Evolutionary conservation across 2,888 invertebrate species (phyloP), one percentile per base, ranked within the genome.

Genomic region (Silvanus unidentatus): DNA sequence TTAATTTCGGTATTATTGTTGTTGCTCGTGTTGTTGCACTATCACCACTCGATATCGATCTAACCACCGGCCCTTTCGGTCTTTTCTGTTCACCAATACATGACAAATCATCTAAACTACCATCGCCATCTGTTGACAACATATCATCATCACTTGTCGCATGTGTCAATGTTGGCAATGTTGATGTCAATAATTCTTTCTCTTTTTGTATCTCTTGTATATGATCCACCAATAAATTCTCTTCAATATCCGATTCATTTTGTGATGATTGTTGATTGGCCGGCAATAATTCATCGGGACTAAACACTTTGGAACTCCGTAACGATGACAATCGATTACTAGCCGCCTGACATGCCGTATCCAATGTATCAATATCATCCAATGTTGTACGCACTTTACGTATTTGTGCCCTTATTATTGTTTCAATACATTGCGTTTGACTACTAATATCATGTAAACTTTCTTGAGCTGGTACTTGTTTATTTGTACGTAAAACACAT

Each of bases 61-160:
- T 54, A 16, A 73, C 63, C 11, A 71, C 66, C 10, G 69, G 69
- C 16, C 64, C 60, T 38, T 62, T 60, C 16, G 62, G 58, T 48
- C 64, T 62, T 39, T 62, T 58, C 39, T 68, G 39, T n/a, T n/a
- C 32, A 16, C 64, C 66, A 44, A 71, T 64, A 53, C 68, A 70
- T n/a, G 70, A 69, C 37, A 73, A 64, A 71, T 83, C 82, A 66
- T 83, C 82, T 30, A 80, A 73, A 68, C 81, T 81, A 55, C 88
- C 88, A 66, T 88, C 89, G 59, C 86, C 79, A 70, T 88, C 88
- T 15, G 88, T 88, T 63, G 77, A 81, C 39, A 92, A 75, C 66
- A 92, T 76, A 71, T 93, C 93, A 69, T 93, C 93, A 70, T 93
- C 92, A 1, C 90, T 90, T 39, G 87, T 87, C 34, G 89, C 84